Base-by-base conservation (phyloP, 1,140 invertebrate genomes). In the Microplitis demolitor region DNA sequence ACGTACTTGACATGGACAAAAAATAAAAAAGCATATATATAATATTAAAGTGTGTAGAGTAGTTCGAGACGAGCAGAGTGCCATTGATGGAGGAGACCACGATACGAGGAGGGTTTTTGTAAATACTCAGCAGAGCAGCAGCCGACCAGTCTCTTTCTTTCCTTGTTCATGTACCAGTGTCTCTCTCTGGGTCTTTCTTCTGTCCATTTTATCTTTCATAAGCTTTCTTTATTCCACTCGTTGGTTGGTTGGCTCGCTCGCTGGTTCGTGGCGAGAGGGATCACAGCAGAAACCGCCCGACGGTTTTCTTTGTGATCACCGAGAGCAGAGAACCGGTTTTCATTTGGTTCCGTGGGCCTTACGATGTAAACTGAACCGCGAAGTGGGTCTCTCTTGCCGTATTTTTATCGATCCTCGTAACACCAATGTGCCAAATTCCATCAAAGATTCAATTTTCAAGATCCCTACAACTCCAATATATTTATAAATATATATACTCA, bases 251-350 rank as follows among this genome's bases (percentile, higher is more conserved):
- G 5, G 13, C 24, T 16, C 6, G 9, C 14, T 33, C 4, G 37
- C 62, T 62, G 33, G 64, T 33, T 45, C 24, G 33, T 16, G n/a
- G 16, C 16, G 39, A 39, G 63, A 16, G 39, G 50, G 16, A 37
- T 24, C 61, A 63, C n/a, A 51, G 24, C 63, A 51, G 13, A 66
- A 66, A 66, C 63, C 63, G 63, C 63, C 63, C 39, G 62, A 64
- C 53, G 53, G 70, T 72, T 72, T 72, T 66, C 70, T 72, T 72
- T 72, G 70, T 72, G 70, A 66, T 72, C 70, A 51, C 62, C 6
- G 66, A 54, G 69, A 60, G 61, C 51, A 50, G 62, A 63, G 63
- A 74, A 71, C 73, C 69, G 73, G 69, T 74, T 71, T 74, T 67
- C 69, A 53, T 69, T 69, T 71, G 54, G 69, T 14, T 67, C 51